phyloP scores from a whole-genome alignment of 2,888 invertebrate species.

The Erebia ligea region DNA sequence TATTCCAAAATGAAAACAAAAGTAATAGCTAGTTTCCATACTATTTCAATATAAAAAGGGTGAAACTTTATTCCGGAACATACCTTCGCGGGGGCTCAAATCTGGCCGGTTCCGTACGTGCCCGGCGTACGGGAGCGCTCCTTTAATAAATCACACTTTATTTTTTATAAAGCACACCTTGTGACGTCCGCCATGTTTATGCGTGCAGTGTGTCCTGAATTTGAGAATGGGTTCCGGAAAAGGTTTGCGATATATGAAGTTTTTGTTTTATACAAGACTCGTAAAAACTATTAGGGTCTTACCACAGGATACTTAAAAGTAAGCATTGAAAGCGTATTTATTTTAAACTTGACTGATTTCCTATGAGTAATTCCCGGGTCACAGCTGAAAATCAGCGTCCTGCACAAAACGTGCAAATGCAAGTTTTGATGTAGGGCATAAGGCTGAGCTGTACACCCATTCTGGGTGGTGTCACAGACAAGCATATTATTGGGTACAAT shows the following conservation, averaged over 20 bases:
- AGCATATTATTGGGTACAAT: too few species aligned
- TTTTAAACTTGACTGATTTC: too few species aligned
- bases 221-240: conserved; percentile 51
- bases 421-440: too few species aligned
- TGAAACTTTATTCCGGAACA: conserved; percentile 69
- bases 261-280: conserved; percentile 38
- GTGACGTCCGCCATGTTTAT: conserved; percentile 71
- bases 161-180: conserved; percentile 77
- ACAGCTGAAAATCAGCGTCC: too few species aligned
- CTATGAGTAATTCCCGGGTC: too few species aligned
- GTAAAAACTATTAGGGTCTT: not conserved
- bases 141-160: conserved; percentile 80
- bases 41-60: conserved; percentile 71
- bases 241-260: conserved; percentile 44
- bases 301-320: too few species aligned
- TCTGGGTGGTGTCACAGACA: too few species aligned
- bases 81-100: conserved; percentile 65
- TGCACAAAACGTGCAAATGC: too few species aligned
- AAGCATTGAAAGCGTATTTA: too few species aligned
- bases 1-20: conserved; percentile 45
- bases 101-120: conserved; percentile 72
- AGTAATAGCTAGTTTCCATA: conserved; percentile 55
- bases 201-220: conserved; percentile 67
- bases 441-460: too few species aligned
- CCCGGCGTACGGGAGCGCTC: conserved; percentile 53